Evolutionary conservation across 2,113 vertebrate genomes (phyloP), one percentile per base, ranked within the genome.

Genomic region (Oreotrochilus melanogaster): DNA sequence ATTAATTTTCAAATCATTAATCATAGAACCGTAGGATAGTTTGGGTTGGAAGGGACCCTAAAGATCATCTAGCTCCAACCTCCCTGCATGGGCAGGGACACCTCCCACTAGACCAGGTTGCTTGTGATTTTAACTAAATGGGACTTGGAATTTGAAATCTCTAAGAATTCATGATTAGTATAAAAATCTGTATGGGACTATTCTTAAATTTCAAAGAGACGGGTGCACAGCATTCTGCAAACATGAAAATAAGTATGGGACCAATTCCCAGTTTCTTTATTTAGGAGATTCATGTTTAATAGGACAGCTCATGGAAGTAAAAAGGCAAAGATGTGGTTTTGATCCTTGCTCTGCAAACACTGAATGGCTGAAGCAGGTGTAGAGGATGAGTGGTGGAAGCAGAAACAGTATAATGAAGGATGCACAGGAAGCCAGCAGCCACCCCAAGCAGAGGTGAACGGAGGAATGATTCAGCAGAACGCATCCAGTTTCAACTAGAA

Each of bases 381-480:
- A 60, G 58, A 79, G 28, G 42, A 50, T 27, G 69, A 64, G 50
- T 1, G 0, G 23, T 31, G 65, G 84, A 86, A 91, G 88, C 60
- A 76, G 75, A n/a, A 85, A 75, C 58, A 72, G 28, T 39, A 0
- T 65, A 15, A 50, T 39, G 80, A 86, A 82, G 56, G 85, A 88
- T 25, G 61, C 35, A 37, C 21, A 31, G 50, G 84, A 89, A 85
- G 70, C 62, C 67, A 73, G 53, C 6, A 0, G 18, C 67, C 43
- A 6, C 3, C n/a, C 39, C 2, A 10, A 80, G 67, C 17, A 35
- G 5, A 48, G 43, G 58, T 42, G 67, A 87, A 39, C 0, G 0
- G 37, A 78, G 27, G 23, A 43, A 8, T 18, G 25, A 39, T 53
- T 48, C 37, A 43, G 60, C 78, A 24, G 39, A 92, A 60, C 0